A percentile compares a stretch with the other conserved stretches of the same genome.
Conservation (phyloP, 2,113 vertebrate genomes). For the Gadus macrocephalus region DNA sequence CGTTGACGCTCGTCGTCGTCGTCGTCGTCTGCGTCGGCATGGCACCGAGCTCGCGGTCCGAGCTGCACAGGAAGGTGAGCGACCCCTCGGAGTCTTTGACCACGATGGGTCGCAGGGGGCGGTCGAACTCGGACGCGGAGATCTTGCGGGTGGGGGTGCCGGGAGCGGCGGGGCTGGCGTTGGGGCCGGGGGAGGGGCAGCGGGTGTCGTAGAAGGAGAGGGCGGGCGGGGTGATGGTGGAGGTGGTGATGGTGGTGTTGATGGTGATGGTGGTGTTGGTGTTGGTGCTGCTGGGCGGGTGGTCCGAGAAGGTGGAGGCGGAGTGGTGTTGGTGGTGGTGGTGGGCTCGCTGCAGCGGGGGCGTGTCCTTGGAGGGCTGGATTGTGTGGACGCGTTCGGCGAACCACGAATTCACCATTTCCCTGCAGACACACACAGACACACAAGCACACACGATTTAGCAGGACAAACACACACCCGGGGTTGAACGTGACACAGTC, state of each 20-base stretch:
- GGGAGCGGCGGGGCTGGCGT: conserved; percentile 67
- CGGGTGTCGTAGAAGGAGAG: conserved; percentile 55
- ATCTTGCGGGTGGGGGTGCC: conserved; percentile 88
- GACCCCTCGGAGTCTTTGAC: conserved; percentile 91
- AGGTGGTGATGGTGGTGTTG: conserved; percentile 39
- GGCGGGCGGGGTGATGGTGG: conserved; percentile 47
- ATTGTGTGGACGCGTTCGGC: conserved; percentile 92
- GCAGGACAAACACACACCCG: too few relatives aligned
- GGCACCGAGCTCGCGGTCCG: conserved; percentile 82
- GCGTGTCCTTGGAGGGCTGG: conserved; percentile 70
- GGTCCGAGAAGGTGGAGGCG: conserved; percentile 39
- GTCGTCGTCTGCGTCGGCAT: conserved; percentile 60
- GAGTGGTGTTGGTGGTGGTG: conserved; percentile 67
- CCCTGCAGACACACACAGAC: conserved; percentile 68
- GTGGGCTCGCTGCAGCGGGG: conserved; percentile 65
- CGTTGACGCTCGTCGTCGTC: conserved; percentile 65
- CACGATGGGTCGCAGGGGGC: conserved; percentile 91
- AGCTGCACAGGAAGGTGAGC: conserved; percentile 85
- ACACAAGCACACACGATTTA: neutral
- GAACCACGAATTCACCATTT: conserved; percentile 99
- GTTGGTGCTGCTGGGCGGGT: conserved; percentile 15
- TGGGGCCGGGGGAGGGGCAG: conserved; percentile 45
- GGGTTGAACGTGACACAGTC: too few relatives aligned
- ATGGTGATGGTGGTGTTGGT: conserved; percentile 47
- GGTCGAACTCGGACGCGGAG: conserved; percentile 95